phyloP scores from a whole-genome alignment of 2,888 invertebrate genomes.

The Mimas tiliae region DNA sequence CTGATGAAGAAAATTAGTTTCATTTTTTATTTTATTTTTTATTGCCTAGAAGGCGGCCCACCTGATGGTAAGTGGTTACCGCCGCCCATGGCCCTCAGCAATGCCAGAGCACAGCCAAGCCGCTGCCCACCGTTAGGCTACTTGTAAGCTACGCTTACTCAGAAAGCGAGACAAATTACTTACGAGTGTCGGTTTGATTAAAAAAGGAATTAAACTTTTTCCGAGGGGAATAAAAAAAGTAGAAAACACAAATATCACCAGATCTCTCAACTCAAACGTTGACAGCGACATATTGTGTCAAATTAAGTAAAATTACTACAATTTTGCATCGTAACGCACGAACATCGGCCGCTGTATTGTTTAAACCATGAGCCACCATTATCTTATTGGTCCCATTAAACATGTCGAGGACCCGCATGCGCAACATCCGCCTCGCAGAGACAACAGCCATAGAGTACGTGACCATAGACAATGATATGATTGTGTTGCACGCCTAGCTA shows the following conservation, averaged over 20 bases:
- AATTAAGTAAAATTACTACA: slow-evolving; percentile 31
- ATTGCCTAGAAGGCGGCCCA: too few relatives aligned
- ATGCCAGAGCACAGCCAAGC: too few relatives aligned
- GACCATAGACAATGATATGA: slow-evolving; percentile 73
- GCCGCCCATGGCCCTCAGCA: too few relatives aligned
- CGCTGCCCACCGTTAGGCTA: too few relatives aligned
- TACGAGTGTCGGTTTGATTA: not conserved
- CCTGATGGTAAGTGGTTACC: too few relatives aligned
- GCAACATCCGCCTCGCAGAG: slow-evolving; percentile 68
- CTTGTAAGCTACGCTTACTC: too few relatives aligned
- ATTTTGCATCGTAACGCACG: slow-evolving; percentile 32
- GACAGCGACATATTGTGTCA: slow-evolving; percentile 15
- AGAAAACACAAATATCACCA: slow-evolving; percentile 5
- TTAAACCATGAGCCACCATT: slow-evolving; percentile 64
- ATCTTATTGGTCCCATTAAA: slow-evolving; percentile 75
- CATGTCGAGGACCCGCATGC: slow-evolving; percentile 70
- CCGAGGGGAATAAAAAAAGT: not conserved
- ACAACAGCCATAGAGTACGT: slow-evolving; percentile 57
- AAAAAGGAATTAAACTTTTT: not conserved
- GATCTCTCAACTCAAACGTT: not conserved
- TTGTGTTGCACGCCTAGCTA: slow-evolving; percentile 48
- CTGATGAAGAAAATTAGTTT: too few relatives aligned
- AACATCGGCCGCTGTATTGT: slow-evolving; percentile 49
- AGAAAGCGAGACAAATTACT: too few relatives aligned
- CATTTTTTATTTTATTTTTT: too few relatives aligned